Conservation (phyloP, 2,888 invertebrate genomes). For the Byasa hedistus region DNA sequence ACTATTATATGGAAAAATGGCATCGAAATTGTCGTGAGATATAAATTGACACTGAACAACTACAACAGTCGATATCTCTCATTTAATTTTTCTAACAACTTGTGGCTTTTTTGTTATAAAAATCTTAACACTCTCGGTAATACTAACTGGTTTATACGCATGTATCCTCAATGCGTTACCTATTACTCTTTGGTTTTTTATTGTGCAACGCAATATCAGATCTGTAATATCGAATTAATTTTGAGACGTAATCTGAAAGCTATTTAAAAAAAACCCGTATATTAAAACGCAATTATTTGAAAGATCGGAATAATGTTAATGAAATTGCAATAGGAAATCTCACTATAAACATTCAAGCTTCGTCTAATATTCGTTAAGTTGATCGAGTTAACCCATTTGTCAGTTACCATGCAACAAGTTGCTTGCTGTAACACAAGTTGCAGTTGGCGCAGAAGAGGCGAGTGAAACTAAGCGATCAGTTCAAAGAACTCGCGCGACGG, state of each 20-base stretch:
- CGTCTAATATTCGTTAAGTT: background rate
- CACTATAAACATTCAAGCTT: background rate
- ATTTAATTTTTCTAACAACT: background rate
- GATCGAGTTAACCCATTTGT: slow-evolving; percentile 13
- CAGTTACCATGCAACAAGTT: slow-evolving; percentile 23
- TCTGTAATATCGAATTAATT: too few relatives aligned
- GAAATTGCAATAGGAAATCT: background rate
- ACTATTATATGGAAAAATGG: too few relatives aligned
- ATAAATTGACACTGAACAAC: background rate
- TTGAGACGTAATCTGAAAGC: too few relatives aligned
- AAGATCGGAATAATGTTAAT: background rate
- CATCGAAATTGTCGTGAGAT: too few relatives aligned
- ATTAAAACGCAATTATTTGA: too few relatives aligned
- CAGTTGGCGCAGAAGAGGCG: slow-evolving; percentile 20
- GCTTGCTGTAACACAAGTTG: slow-evolving; percentile 11
- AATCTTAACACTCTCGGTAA: background rate
- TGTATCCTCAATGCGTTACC: background rate
- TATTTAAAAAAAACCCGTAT: too few relatives aligned
- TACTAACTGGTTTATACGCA: background rate
- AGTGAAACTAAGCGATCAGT: slow-evolving; percentile 29
- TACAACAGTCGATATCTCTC: background rate
- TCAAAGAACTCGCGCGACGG: slow-evolving; percentile 26
- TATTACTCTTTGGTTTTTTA: background rate
- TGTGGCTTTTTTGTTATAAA: background rate
- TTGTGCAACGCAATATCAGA: background rate